phyloP scores from a whole-genome alignment of 2,113 vertebrate species.

The Nipponia nippon region DNA sequence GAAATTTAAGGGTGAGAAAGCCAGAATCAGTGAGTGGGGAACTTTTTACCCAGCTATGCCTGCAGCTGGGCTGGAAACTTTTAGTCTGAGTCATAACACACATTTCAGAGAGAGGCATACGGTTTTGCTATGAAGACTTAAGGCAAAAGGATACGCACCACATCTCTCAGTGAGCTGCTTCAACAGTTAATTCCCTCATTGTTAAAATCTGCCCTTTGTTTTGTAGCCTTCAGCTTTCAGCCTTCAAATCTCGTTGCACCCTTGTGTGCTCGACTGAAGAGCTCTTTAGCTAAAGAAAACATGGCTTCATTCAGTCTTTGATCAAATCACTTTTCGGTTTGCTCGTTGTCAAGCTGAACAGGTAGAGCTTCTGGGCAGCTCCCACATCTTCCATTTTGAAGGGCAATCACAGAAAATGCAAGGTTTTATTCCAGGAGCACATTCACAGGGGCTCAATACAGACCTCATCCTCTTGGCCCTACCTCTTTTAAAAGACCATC shows the following conservation, averaged over 20 bases:
- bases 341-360: background rate
- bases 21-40: background rate
- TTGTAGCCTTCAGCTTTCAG: background rate
- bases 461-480: background rate
- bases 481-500: background rate
- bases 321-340: background rate
- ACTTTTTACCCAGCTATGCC: background rate
- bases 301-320: background rate
- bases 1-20: background rate
- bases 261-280: background rate
- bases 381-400: background rate
- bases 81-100: background rate
- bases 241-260: background rate
- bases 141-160: background rate
- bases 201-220: background rate
- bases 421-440: background rate
- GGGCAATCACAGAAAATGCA: background rate
- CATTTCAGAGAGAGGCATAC: background rate
- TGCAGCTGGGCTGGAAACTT: background rate
- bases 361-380: background rate
- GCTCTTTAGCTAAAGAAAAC: slow-evolving; percentile 9
- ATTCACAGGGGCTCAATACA: background rate
- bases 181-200: background rate
- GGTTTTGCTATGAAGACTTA: background rate
- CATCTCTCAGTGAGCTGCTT: background rate